Conservation (phyloP, 2,797 vertebrate species). For the Kryptolebias ocellatus region DNA sequence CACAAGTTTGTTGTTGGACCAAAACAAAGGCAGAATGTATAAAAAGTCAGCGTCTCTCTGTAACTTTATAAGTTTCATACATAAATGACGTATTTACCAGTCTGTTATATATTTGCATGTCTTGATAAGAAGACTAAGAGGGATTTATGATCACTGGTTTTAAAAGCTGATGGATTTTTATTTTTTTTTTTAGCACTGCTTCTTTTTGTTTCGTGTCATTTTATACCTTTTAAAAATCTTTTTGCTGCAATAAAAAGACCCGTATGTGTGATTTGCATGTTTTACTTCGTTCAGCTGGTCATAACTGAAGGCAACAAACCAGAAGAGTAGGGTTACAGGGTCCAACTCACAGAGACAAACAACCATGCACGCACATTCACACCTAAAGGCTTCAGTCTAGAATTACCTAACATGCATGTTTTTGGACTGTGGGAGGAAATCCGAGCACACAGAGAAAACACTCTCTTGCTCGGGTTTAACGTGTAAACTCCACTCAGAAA, state of each 20-base stretch:
- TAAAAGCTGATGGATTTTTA: too few relatives aligned
- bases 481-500: too few relatives aligned
- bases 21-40: neutral
- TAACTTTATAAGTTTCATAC: neutral
- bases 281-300: neutral
- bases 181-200: neutral
- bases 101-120: neutral
- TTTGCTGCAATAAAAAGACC: neutral
- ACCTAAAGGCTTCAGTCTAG: too few relatives aligned
- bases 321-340: too few relatives aligned
- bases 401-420: too few relatives aligned
- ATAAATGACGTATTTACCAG: neutral
- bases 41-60: neutral
- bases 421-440: too few relatives aligned
- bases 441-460: too few relatives aligned
- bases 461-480: too few relatives aligned
- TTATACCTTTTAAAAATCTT: neutral
- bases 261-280: neutral
- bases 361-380: too few relatives aligned
- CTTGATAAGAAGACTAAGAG: neutral
- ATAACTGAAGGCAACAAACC: too few relatives aligned
- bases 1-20: neutral
- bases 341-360: too few relatives aligned
- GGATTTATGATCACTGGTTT: neutral
- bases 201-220: neutral